phyloP scores from a whole-genome alignment of 1,140 invertebrate species.

The Rhopalosiphum padi region DNA sequence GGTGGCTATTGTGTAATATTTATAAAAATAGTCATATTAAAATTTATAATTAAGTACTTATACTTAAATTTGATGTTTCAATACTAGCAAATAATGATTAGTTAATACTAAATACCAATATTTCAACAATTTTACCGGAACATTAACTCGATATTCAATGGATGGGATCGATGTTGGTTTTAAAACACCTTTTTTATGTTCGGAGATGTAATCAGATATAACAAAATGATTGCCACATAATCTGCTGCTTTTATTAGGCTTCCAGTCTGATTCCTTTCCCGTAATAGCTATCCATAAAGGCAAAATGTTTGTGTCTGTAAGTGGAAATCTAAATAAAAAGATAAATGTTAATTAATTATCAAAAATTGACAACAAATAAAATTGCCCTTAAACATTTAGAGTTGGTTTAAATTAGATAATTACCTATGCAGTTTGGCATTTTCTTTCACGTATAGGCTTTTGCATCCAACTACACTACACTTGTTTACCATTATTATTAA shows the following conservation, averaged over 20 bases:
- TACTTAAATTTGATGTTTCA: too few relatives aligned
- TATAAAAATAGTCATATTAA: too few relatives aligned
- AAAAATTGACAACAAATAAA: background rate
- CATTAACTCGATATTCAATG: background rate
- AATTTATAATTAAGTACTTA: too few relatives aligned
- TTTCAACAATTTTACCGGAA: background rate
- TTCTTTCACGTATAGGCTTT: background rate
- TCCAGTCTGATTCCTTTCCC: background rate
- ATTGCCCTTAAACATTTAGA: background rate
- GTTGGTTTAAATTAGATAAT: background rate
- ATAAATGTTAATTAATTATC: background rate
- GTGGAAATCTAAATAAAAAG: background rate
- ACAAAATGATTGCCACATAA: background rate
- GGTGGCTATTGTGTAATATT: too few relatives aligned
- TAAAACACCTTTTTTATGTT: background rate
- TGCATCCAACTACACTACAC: background rate
- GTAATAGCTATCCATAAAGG: background rate
- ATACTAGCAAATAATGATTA: background rate
- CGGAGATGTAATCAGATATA: accelerated
- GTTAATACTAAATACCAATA: background rate
- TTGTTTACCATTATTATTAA: background rate
- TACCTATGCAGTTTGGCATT: background rate
- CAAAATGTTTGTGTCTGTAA: background rate
- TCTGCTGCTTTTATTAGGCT: background rate
- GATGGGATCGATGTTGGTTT: background rate